These are phyloP conservation scores for Delphinus delphis DNA, from an alignment of 2,113 vertebrate genomes.

Conservation along the genomic window DNA sequence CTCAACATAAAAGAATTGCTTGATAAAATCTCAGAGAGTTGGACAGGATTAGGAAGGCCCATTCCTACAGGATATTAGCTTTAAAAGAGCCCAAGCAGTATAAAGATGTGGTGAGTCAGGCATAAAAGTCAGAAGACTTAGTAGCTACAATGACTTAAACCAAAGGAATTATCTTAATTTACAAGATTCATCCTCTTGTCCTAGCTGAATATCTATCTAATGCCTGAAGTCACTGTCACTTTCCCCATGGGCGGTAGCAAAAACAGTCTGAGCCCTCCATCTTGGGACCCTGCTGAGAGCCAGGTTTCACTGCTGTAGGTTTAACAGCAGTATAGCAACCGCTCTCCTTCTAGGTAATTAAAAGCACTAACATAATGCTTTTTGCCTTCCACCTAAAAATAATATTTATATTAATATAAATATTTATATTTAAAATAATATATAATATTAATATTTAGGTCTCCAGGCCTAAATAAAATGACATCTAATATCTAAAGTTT, in stretches of 20 bases:
- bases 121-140: constrained; percentile 7
- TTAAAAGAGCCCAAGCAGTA: neutral
- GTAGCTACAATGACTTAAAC: neutral
- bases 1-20: neutral
- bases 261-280: neutral
- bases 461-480: neutral
- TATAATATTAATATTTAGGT: neutral
- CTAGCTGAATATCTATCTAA: neutral
- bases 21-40: neutral
- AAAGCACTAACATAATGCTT: neutral
- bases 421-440: too few species aligned
- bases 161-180: constrained; percentile 38
- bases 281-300: neutral
- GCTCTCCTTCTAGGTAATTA: neutral
- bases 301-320: neutral
- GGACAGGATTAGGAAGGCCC: neutral
- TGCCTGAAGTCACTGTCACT: neutral
- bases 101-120: neutral
- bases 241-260: neutral
- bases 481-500: constrained; percentile 13
- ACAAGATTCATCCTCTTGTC: neutral
- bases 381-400: neutral
- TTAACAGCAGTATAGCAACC: neutral
- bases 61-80: neutral
- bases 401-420: neutral